These are phyloP conservation scores for Uropsilus gracilis DNA, from an alignment of 2,113 vertebrate genomes.

Conservation along the genomic window DNA sequence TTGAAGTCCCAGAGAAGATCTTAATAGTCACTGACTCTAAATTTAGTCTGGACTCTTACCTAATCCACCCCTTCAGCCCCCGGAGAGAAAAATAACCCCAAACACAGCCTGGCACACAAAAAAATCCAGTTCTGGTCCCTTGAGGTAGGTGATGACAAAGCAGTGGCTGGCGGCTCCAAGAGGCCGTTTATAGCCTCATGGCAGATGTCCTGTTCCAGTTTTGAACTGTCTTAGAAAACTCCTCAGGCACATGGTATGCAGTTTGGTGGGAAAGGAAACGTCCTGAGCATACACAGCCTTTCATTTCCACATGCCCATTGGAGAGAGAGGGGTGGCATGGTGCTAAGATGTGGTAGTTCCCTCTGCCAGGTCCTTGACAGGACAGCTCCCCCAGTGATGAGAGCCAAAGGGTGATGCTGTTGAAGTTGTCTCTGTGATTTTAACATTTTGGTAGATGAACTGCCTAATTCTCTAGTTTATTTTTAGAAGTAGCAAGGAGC, in stretches of 20 bases:
- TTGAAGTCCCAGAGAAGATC: background rate
- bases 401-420: background rate
- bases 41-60: conserved; percentile 39
- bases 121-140: conserved; percentile 14
- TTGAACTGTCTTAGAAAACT: conserved; percentile 30
- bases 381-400: background rate
- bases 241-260: background rate
- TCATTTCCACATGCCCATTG: background rate
- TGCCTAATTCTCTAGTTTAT: background rate
- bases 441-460: background rate
- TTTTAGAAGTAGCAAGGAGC: too few species aligned
- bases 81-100: background rate
- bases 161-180: background rate
- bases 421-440: background rate
- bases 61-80: conserved; percentile 5
- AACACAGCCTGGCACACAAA: conserved; percentile 11
- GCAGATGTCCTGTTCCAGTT: conserved; percentile 17
- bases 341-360: background rate
- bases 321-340: background rate
- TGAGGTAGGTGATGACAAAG: conserved; percentile 13
- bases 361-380: background rate
- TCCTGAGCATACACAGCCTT: conserved; percentile 24
- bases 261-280: background rate
- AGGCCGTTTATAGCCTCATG: conserved; percentile 40
- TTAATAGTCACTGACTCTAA: conserved; percentile 52